Base-by-base conservation (phyloP, 2,888 invertebrate species). In the Drosophila acutilabella region DNA sequence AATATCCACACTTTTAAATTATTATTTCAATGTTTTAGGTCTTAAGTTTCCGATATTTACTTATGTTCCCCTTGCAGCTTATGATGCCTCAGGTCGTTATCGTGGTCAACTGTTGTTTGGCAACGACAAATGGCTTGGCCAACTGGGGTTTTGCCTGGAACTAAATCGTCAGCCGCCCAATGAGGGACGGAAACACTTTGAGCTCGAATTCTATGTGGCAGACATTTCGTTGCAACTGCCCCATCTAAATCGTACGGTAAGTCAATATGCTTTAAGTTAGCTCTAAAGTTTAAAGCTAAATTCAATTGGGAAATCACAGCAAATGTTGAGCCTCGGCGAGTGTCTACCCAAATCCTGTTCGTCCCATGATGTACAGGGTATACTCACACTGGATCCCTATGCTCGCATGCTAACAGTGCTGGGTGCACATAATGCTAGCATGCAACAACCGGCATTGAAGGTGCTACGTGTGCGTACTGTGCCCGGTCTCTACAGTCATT, bases 121-220 rank as follows among this genome's bases (percentile, higher is more conserved):
- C 16, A 96, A 96, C 91, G 96, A 96, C 91, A 96, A 95, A 92
- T 97, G 96, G 96, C 92, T 96, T 85, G 97, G 97, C 4, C 96
- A 96, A 51, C 93, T 94, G 75, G 93, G 94, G 51, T 94, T 95
- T 42, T 97, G 97, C 90, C 89, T 92, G 23, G 96, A 96, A 89
- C 93, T 93, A 2, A 92, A 92, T 64, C 80, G 84, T 0, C 89
- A 90, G 53, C 44, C 78, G 47, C 65, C 75, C 0, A 81, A 76
- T 0, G 84, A 79, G 41, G 81, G 90, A 30, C 87, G 91, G 2
- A 91, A 90, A 51, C 90, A 90, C 69, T 89, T 92, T 20, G 89
- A 91, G 57, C 77, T 92, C 77, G 90, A 92, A 51, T 92, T 92
- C 68, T 92, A 80, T 79, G 84, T 89, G 36, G 91, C 92, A 0